Evolutionary conservation across 2,888 invertebrate species (phyloP).

Genomic region (Macaria liturata): DNA sequence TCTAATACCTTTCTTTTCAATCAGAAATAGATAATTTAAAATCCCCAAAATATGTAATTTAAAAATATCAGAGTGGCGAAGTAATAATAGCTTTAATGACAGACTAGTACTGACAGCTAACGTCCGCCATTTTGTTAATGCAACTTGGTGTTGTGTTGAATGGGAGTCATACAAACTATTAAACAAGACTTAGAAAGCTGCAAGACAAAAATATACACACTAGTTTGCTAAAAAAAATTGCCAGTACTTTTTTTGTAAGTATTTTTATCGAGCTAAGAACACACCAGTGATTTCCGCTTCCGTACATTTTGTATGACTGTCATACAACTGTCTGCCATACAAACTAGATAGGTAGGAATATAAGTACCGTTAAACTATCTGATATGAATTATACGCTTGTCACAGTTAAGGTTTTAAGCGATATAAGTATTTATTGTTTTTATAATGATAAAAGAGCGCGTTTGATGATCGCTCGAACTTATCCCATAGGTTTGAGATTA

Average conservation of each 20-base stretch:
- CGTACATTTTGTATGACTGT: conserved; percentile 31
- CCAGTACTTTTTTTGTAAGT: conserved; percentile 7
- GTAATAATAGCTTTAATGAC: conserved; percentile 11
- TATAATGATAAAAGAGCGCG: conserved; percentile 35
- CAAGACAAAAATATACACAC: too few species aligned
- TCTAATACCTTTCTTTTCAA: too few species aligned
- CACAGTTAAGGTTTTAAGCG: conserved; percentile 79
- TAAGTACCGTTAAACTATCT: conserved; percentile 63
- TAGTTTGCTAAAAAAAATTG: background rate
- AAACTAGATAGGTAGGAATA: conserved; percentile 53
- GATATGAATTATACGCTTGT: conserved; percentile 73
- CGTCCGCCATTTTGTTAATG: conserved; percentile 27
- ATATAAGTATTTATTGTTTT: conserved; percentile 75
- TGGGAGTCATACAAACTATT: conserved; percentile 28
- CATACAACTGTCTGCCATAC: conserved; percentile 42
- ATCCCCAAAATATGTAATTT: too few species aligned
- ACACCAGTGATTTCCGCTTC: conserved; percentile 34
- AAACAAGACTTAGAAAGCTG: too few species aligned
- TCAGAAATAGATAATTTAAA: too few species aligned
- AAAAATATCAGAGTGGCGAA: too few species aligned
- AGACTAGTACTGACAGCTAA: conserved; percentile 27
- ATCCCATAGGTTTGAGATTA: conserved; percentile 66
- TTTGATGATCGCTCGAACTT: conserved; percentile 48
- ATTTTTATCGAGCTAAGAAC: background rate
- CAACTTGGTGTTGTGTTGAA: conserved; percentile 27